A percentile compares a stretch with the other conserved stretches of the same genome.
phyloP scores from a whole-genome alignment of 2,888 invertebrate species.

The Hemicrepidius hirtus region DNA sequence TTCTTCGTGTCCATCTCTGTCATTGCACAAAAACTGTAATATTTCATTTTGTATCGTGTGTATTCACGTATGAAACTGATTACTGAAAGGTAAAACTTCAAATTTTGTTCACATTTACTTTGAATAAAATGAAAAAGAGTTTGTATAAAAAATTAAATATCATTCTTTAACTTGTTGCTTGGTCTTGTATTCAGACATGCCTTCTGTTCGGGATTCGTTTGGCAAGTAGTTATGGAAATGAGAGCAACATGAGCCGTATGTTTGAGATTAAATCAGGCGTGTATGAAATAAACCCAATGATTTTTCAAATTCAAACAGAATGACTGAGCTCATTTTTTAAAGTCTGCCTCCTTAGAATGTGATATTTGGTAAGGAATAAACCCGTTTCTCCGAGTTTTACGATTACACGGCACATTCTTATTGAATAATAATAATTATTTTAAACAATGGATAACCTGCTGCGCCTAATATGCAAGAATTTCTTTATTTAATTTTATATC shows the following conservation, averaged over 20 bases:
- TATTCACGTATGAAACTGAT: slow-evolving; percentile 52
- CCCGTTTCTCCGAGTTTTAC: slow-evolving; percentile 38
- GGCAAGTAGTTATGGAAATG: background rate
- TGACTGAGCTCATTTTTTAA: slow-evolving; percentile 72
- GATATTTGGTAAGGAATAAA: slow-evolving; percentile 48
- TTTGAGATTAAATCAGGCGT: slow-evolving; percentile 43
- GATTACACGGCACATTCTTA: slow-evolving; percentile 61
- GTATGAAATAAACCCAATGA: slow-evolving; percentile 65
- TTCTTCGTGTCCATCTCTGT: slow-evolving; percentile 47
- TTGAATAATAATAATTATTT: slow-evolving; percentile 71
- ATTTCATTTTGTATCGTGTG: slow-evolving; percentile 53
- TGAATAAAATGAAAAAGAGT: slow-evolving; percentile 53
- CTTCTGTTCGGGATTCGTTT: background rate
- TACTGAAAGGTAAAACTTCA: slow-evolving; percentile 42
- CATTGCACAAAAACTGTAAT: slow-evolving; percentile 55
- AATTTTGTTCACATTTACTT: slow-evolving; percentile 52
- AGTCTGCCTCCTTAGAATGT: slow-evolving; percentile 63
- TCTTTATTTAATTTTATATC: slow-evolving; percentile 50
- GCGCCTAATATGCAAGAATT: slow-evolving; percentile 65
- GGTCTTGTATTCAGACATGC: slow-evolving; percentile 6
- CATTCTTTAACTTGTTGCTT: slow-evolving; percentile 50
- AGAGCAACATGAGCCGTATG: slow-evolving; percentile 31
- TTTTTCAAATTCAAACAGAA: slow-evolving; percentile 72
- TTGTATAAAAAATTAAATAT: slow-evolving; percentile 59
- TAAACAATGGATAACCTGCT: slow-evolving; percentile 71